Evolutionary conservation across 2,797 vertebrate genomes (phyloP), one percentile per base, ranked within the genome.

Genomic region (Sebastes reedi): DNA sequence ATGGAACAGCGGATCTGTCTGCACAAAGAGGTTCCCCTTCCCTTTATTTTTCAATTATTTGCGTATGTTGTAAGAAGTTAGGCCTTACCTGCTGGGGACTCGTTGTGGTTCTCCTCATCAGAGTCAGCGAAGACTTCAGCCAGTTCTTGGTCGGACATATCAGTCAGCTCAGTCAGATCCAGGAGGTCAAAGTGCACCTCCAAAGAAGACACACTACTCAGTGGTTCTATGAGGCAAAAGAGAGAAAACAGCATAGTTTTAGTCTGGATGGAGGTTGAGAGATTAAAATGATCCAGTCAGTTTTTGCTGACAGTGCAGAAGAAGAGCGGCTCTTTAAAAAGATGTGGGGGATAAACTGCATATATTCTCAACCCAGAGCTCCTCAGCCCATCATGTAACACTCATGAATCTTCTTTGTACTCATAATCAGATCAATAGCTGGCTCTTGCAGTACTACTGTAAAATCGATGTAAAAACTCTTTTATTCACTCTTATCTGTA

Each of bases 131-230:
- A 99, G 68, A 99, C 98, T 80, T 99, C 98, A 0, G 97, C 97
- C 84, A 99, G 96, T 90, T 99, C 98, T 89, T 99, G 98, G 94
- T 99, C 98, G 0, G 98, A 99, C 98, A 99, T 98, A 92, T 99
- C 98, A 0, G 98, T 99, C 86, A 99, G 91, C 93, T 99, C 98
- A 0, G 97, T 99, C 92, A 99, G 95, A 93, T 99, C 98, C 94
- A 99, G 94, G 54, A 99, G 97, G 94, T 99, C 98, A 76, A 99
- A 99, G 93, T 99, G 98, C 60, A 99, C 98, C 95, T 99, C 98
- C 87, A 99, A 93, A 64, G 98, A 99, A 27, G 98, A 99, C 79
- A 99, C 97, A 4, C 98, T 99, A 90, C 98, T 99, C 89, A 99
- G 94, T 3, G 98, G 98, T 91, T 99, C 98, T 99, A 87, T 30